These are phyloP conservation scores for Notarius quadriscutis DNA, from an alignment of 2,113 vertebrate species.

Conservation along the genomic window DNA sequence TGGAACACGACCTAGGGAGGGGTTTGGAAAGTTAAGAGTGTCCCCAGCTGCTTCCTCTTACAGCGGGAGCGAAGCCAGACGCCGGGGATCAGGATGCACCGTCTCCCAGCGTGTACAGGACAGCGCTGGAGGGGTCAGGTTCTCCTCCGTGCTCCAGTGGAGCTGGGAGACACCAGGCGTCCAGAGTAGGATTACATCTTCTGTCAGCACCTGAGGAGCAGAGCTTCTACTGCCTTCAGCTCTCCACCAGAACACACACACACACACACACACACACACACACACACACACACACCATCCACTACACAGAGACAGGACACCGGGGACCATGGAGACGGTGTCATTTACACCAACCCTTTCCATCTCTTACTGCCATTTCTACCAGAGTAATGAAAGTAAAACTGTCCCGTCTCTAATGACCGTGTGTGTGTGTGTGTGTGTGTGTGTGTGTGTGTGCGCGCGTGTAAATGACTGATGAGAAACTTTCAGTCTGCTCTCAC, in stretches of 20 bases:
- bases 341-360: conserved; percentile 1
- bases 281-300: neutral
- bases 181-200: conserved; percentile 49
- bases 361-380: neutral
- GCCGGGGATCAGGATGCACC: neutral
- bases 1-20: neutral
- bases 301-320: neutral
- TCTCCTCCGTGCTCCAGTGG: conserved; percentile 37
- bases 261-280: conserved; percentile 14
- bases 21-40: conserved; percentile 5
- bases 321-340: neutral
- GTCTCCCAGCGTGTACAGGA: neutral
- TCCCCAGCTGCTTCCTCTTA: conserved; percentile 37
- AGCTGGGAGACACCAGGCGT: conserved; percentile 56
- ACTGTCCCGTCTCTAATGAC: neutral
- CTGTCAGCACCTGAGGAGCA: conserved; percentile 48
- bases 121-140: conserved; percentile 10
- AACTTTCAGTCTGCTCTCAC: neutral
- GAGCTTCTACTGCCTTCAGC: conserved; percentile 21
- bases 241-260: neutral
- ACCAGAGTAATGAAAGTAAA: neutral
- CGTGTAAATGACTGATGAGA: neutral
- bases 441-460: neutral
- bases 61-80: conserved; percentile 17
- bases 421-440: neutral